Evolutionary conservation across 2,113 vertebrate species (phyloP).

Genomic region (Archocentrus centrarchus): DNA sequence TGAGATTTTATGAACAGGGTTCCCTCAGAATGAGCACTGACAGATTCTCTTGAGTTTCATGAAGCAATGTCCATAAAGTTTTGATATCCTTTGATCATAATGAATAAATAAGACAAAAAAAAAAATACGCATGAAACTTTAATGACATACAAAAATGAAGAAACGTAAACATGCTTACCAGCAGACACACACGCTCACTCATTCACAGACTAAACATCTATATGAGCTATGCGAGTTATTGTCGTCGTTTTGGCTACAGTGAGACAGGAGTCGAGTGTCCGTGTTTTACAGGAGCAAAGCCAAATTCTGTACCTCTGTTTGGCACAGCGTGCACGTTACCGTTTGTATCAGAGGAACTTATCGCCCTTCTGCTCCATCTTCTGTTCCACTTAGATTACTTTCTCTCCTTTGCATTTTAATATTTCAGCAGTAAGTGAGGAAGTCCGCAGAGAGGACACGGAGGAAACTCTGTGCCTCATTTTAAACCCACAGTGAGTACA

Average conservation of each 20-base stretch:
- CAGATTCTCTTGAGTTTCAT: slow-evolving; percentile 37
- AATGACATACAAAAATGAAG: slow-evolving; percentile 44
- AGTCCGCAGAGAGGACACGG: slow-evolving; percentile 44
- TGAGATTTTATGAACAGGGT: slow-evolving; percentile 52
- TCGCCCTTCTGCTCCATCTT: neutral
- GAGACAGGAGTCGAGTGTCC: slow-evolving; percentile 53
- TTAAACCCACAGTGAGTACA: slow-evolving; percentile 57
- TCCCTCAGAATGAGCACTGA: slow-evolving; percentile 36
- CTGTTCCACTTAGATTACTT: slow-evolving; percentile 20
- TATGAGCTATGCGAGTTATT: slow-evolving; percentile 57
- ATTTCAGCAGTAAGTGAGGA: slow-evolving; percentile 41
- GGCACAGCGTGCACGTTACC: slow-evolving; percentile 25
- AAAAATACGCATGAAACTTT: slow-evolving; percentile 8
- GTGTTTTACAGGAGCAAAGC: slow-evolving; percentile 56
- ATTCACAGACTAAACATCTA: slow-evolving; percentile 44
- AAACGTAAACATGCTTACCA: slow-evolving; percentile 51
- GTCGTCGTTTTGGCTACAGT: slow-evolving; percentile 57
- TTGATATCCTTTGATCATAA: slow-evolving; percentile 24
- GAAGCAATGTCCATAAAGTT: slow-evolving; percentile 32
- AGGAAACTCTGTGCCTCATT: slow-evolving; percentile 39
- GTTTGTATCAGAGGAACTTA: slow-evolving; percentile 29
- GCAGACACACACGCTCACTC: slow-evolving; percentile 1
- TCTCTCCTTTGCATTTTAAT: slow-evolving; percentile 25
- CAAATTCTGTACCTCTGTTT: slow-evolving; percentile 41
- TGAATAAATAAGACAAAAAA: slow-evolving; percentile 58